phyloP scores from a whole-genome alignment of 1,140 invertebrate genomes.

The Hylaeus volcanicus region DNA sequence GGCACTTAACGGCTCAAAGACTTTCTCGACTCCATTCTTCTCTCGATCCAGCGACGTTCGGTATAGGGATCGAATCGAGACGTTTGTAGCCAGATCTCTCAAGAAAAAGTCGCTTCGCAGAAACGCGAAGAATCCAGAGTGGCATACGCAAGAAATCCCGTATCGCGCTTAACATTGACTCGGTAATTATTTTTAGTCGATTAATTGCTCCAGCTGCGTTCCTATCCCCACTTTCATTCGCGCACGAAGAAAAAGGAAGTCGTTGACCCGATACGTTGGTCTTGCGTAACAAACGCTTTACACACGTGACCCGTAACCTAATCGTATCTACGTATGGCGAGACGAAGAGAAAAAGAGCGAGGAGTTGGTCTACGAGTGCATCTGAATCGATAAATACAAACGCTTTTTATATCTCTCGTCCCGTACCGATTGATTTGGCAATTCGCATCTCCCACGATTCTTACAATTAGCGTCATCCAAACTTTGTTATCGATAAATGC shows the following conservation, averaged over 20 bases:
- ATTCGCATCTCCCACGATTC: too few relatives aligned
- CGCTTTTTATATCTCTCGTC: background rate
- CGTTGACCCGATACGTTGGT: constrained; percentile 51
- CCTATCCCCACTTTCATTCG: background rate
- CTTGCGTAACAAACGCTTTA: constrained; percentile 50
- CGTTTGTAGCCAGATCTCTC: too few relatives aligned
- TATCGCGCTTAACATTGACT: background rate
- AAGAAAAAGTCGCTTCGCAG: too few relatives aligned
- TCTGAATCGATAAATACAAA: background rate
- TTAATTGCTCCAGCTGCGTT: constrained; percentile 16
- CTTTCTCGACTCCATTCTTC: too few relatives aligned
- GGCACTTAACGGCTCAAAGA: too few relatives aligned
- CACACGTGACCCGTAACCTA: constrained; percentile 39
- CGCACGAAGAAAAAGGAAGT: constrained; percentile 28
- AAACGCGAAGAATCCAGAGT: background rate
- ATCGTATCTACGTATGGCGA: constrained; percentile 6
- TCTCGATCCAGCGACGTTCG: too few relatives aligned
- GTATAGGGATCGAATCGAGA: too few relatives aligned
- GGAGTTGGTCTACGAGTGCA: background rate
- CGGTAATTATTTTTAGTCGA: constrained; percentile 6
- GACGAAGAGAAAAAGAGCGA: background rate
- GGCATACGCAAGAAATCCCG: background rate
- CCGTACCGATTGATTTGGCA: too few relatives aligned
- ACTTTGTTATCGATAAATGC: too few relatives aligned
- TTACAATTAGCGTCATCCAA: too few relatives aligned